phyloP scores from a whole-genome alignment of 1,140 invertebrate genomes.

The Nautilus pompilius region DNA sequence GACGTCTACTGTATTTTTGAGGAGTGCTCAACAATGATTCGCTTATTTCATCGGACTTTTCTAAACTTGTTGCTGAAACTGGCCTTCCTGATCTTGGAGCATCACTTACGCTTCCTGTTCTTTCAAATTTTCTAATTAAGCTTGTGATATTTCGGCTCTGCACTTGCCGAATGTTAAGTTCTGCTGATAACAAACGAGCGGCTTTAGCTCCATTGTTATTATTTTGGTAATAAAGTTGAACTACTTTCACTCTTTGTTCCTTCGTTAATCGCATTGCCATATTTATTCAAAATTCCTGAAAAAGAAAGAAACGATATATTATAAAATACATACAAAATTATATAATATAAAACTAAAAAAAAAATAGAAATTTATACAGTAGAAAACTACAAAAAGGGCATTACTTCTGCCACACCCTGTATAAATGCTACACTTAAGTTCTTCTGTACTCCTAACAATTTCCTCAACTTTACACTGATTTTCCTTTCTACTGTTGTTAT shows the following conservation, averaged over 20 bases:
- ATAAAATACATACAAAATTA: no score
- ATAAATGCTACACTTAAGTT: no score
- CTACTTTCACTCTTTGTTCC: neutral
- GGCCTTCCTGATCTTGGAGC: neutral
- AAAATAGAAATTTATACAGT: neutral
- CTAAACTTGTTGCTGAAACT: neutral
- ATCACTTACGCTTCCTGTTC: neutral
- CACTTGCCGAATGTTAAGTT: neutral
- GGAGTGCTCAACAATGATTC: neutral
- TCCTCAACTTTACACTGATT: no score
- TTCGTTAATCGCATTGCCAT: neutral
- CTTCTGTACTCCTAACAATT: no score
- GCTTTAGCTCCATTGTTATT: neutral
- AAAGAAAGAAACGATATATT: neutral
- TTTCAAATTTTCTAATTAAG: slow-evolving; percentile 4
- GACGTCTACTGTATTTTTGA: neutral
- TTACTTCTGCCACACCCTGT: neutral
- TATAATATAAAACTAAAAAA: neutral
- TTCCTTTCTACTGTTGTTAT: no score
- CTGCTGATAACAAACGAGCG: neutral
- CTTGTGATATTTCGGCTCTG: slow-evolving; percentile 1
- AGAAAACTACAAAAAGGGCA: neutral
- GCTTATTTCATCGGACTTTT: slow-evolving; percentile 1
- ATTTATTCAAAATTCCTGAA: slow-evolving; percentile 1
- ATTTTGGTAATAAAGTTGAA: slow-evolving; percentile 1